Percentiles rank a stretch among this genome's conserved stretches.
Conservation (phyloP, 2,113 vertebrate genomes). For the Acrocephalus kingi region DNA sequence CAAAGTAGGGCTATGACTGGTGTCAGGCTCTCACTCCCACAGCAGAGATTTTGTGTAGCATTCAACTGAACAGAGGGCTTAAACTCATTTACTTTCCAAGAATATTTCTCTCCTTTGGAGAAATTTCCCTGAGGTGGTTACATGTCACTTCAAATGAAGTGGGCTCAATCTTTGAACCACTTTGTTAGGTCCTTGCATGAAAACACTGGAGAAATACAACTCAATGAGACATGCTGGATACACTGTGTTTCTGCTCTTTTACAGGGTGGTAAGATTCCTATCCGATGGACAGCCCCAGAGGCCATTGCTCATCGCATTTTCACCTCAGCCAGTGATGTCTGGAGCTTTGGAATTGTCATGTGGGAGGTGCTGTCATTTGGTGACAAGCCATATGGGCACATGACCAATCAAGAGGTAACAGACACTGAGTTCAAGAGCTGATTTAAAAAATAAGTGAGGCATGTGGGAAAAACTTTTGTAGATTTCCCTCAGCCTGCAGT, state of each 20-base stretch:
- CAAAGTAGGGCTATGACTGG: not conserved
- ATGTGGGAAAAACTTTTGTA: not conserved
- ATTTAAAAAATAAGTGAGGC: not conserved
- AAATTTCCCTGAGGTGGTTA: not conserved
- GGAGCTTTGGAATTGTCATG: conserved; percentile 83
- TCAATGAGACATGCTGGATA: not conserved
- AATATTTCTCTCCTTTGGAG: not conserved
- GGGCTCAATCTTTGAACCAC: not conserved
- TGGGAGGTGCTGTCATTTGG: conserved; percentile 84
- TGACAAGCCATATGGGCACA: conserved; percentile 81
- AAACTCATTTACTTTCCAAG: not conserved
- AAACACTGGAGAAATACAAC: not conserved
- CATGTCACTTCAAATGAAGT: not conserved
- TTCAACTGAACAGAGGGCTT: not conserved
- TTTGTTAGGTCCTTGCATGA: not conserved
- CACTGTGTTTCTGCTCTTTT: not conserved
- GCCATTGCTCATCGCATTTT: conserved; percentile 80
- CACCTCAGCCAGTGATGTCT: conserved; percentile 80
- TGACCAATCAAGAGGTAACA: conserved; percentile 83
- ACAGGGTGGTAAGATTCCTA: conserved; percentile 81
- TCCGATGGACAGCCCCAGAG: conserved; percentile 82
- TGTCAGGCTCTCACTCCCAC: not conserved
- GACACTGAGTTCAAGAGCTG: not conserved
- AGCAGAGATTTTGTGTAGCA: not conserved
- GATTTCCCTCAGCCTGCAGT: not conserved